phyloP scores from a whole-genome alignment of 2,888 invertebrate genomes.

The Chymomyza procnemis region DNA sequence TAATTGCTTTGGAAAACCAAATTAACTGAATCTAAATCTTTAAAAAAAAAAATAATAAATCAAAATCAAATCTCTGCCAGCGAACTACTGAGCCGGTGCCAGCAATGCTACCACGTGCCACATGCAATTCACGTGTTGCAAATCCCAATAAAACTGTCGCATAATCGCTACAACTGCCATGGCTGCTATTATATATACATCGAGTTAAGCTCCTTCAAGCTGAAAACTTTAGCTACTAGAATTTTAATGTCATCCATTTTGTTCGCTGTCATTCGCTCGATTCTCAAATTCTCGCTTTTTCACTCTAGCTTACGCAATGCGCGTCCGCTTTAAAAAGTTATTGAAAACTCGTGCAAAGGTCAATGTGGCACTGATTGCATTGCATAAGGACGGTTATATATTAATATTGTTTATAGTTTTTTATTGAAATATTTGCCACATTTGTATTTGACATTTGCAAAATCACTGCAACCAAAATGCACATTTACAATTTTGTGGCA shows the following conservation, averaged over 20 bases:
- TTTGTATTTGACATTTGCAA: neutral
- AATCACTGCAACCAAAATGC: neutral
- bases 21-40: too few relatives aligned
- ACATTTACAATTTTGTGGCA: neutral
- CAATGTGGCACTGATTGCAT: neutral
- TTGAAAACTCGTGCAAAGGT: neutral
- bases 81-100: neutral
- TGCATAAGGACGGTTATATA: neutral
- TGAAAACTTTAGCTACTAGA: neutral
- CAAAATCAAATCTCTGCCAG: too few relatives aligned
- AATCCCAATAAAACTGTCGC: neutral
- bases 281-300: neutral
- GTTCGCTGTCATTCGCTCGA: neutral
- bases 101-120: neutral
- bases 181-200: neutral
- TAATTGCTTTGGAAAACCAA: too few relatives aligned
- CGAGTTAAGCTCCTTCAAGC: too few relatives aligned
- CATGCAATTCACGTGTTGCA: neutral
- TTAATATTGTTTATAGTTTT: neutral
- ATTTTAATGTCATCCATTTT: neutral
- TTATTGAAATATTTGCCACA: neutral
- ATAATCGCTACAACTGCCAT: neutral
- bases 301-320: neutral
- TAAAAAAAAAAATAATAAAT: too few relatives aligned
- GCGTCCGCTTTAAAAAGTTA: neutral